Percentiles rank a stretch among this genome's conserved stretches.
Conservation (phyloP, 2,113 vertebrate species). For the Boleophthalmus pectinirostris region DNA sequence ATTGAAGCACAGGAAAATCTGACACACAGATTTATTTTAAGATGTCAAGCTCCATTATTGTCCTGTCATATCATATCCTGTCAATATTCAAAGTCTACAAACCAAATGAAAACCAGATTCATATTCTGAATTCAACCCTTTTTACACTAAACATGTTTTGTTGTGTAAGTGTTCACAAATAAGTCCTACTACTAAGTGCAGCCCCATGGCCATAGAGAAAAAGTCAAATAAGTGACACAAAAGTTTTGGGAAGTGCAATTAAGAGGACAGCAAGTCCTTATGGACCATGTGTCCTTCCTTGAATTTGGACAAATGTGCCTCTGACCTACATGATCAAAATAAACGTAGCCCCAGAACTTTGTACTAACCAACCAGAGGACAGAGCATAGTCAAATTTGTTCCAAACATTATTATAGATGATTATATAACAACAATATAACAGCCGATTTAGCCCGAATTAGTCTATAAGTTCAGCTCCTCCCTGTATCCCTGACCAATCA, state of each 20-base stretch:
- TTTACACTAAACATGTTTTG: background rate
- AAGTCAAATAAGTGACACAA: conserved; percentile 8
- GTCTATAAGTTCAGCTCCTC: background rate
- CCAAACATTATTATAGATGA: background rate
- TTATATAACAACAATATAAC: background rate
- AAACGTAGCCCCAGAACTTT: conserved; percentile 60
- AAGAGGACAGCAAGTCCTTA: conserved; percentile 70
- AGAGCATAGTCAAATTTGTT: conserved; percentile 11
- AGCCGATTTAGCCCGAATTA: background rate
- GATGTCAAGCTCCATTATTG: too few relatives aligned
- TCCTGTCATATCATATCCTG: too few relatives aligned
- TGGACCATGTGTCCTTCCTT: conserved; percentile 70
- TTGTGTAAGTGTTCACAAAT: background rate
- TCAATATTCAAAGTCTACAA: too few relatives aligned
- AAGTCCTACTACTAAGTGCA: background rate
- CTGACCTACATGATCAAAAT: conserved; percentile 79
- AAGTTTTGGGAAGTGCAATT: conserved; percentile 45
- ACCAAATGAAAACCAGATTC: too few relatives aligned
- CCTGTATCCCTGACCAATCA: background rate
- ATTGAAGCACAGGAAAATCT: too few relatives aligned
- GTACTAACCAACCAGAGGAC: conserved; percentile 53
- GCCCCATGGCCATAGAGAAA: background rate
- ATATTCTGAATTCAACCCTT: background rate
- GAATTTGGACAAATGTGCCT: conserved; percentile 67
- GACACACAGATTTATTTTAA: too few relatives aligned